These are phyloP conservation scores for Melikaiella ostensackeni DNA, from an alignment of 2,888 invertebrate species.

Conservation along the genomic window DNA sequence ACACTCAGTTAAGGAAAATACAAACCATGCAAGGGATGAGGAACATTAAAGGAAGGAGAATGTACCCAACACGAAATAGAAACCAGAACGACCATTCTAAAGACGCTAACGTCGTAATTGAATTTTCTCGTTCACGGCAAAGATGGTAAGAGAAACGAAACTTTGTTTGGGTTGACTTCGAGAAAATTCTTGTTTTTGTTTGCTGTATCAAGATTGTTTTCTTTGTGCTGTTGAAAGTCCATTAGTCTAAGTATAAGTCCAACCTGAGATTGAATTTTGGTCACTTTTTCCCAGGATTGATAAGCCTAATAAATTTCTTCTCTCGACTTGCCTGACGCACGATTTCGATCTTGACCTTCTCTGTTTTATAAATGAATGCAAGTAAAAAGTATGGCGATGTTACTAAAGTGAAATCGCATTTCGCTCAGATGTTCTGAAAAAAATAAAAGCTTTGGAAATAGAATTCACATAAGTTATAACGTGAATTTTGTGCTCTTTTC, in stretches of 20 bases:
- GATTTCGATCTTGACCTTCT: not conserved
- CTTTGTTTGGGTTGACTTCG: constrained; percentile 32
- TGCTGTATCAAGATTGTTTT: constrained; percentile 14
- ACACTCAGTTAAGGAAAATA: not conserved
- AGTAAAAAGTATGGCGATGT: not conserved
- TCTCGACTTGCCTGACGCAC: not conserved
- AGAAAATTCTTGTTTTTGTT: constrained; percentile 22
- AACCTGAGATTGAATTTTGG: constrained; percentile 10
- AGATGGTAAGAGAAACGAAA: constrained; percentile 30
- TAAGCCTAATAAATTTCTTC: not conserved
- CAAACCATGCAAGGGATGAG: not conserved
- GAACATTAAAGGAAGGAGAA: not conserved
- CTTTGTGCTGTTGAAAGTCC: constrained; percentile 17
- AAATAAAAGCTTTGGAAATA: not conserved
- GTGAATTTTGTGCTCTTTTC: not conserved
- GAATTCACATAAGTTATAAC: not conserved
- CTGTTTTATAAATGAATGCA: not conserved
- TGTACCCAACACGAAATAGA: constrained; percentile 15
- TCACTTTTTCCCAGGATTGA: not conserved
- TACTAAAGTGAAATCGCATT: not conserved
- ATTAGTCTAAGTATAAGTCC: constrained; percentile 12
- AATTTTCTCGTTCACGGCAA: constrained; percentile 32
- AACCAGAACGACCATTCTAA: constrained; percentile 35
- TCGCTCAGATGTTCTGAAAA: not conserved
- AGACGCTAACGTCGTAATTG: constrained; percentile 35